phyloP scores from a whole-genome alignment of 2,888 invertebrate species.

The Leptarthrus brevirostris region DNA sequence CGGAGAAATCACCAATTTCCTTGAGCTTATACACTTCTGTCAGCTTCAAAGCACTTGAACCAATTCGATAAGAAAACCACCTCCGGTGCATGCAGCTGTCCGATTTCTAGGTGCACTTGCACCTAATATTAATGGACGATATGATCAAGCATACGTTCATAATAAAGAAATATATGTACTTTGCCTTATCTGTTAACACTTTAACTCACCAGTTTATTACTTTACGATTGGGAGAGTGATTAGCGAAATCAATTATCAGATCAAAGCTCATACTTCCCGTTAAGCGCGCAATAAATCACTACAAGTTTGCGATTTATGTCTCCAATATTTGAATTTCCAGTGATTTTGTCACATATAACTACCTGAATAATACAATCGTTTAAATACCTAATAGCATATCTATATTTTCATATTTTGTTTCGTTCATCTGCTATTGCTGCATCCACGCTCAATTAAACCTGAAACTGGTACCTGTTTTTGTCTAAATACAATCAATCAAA shows the following conservation, averaged over 20 bases:
- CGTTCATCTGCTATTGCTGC: too few relatives aligned
- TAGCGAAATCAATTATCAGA: slow-evolving; percentile 1
- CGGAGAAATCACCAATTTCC: slow-evolving; percentile 23
- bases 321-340: too few relatives aligned
- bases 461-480: too few relatives aligned
- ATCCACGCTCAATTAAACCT: too few relatives aligned
- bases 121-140: slow-evolving; percentile 4
- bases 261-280: too few relatives aligned
- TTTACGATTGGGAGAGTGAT: background rate
- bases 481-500: too few relatives aligned
- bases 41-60: background rate
- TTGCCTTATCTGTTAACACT: background rate
- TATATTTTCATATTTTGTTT: too few relatives aligned
- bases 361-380: too few relatives aligned
- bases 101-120: background rate
- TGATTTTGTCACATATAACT: too few relatives aligned
- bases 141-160: background rate
- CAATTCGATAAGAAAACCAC: background rate
- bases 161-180: background rate
- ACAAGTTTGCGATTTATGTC: too few relatives aligned
- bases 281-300: too few relatives aligned
- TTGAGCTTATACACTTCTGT: slow-evolving; percentile 7
- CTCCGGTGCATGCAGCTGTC: slow-evolving; percentile 11
- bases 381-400: too few relatives aligned
- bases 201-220: background rate